Evolutionary conservation across 2,113 vertebrate species (phyloP).

Genomic region (Eulacestoma nigropectus): DNA sequence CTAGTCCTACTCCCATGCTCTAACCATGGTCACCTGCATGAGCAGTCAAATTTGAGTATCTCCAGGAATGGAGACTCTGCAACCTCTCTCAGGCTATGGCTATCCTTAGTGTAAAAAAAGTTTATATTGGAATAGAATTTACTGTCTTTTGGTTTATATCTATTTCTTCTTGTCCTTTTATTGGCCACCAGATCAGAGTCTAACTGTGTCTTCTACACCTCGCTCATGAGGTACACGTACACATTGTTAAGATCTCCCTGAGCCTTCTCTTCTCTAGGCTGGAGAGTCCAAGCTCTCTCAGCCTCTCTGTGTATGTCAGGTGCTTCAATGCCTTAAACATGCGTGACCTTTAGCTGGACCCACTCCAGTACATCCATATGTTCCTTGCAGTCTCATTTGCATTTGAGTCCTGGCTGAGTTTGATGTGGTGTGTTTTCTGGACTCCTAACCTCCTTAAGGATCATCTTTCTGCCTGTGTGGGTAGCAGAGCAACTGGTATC

Average conservation of each 20-base stretch:
- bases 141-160: not conserved
- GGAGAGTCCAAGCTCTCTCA: not conserved
- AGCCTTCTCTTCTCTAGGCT: not conserved
- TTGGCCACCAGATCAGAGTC: not conserved
- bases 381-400: not conserved
- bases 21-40: not conserved
- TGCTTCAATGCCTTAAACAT: not conserved
- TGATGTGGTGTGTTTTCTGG: not conserved
- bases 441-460: not conserved
- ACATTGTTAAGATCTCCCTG: not conserved
- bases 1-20: not conserved
- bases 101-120: not conserved
- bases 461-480: not conserved
- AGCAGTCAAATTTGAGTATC: not conserved
- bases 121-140: not conserved
- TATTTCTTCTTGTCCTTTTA: not conserved
- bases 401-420: not conserved
- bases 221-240: not conserved
- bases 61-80: not conserved
- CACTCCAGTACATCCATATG: not conserved
- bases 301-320: not conserved
- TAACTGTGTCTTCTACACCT: not conserved
- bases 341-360: not conserved
- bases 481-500: not conserved
- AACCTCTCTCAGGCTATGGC: not conserved